Base-by-base conservation (phyloP, 2,113 vertebrate species). In the Hippopotamus amphibius region DNA sequence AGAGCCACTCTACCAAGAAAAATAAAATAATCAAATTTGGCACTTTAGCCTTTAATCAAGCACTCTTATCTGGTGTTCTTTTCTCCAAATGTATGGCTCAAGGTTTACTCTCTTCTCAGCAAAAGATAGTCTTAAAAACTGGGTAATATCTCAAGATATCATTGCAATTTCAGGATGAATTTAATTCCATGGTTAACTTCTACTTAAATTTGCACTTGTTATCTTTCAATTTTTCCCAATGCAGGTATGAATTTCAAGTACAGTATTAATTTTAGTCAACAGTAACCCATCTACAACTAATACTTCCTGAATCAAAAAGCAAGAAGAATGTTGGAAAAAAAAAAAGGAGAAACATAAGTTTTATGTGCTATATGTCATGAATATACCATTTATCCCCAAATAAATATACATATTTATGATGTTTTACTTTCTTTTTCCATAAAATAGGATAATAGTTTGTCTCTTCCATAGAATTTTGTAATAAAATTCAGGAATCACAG, bases 281-380 rank as follows among this genome's bases (percentile, higher is more conserved):
- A 76, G 26, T 66, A 80, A 53, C 13, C 2, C 48, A n/a, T 76
- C 13, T 26, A 69, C 3, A 90, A 28, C 24, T 7, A 83, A 87
- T 9, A 53, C 16, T 87, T 82, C 63, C 15, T 59, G 53, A 91
- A 82, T 68, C 28, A 77, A 92, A 15, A 17, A 94, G 1, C 22
- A 85, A 90, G 30, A 92, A 96, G 57, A 93, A 82, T 71, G 24
- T 89, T 22, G 81, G 3, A 48, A 91, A 93, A 91, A 79, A 92
- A 48, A 50, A 76, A 30, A 17, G 33, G n/a, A 74, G 19, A 80
- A n/a, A n/a, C 17, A 33, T 43, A 53, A 33, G 37, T 82, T 80
- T 92, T 90, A 61, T 33, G 13, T 48, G 15, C 11, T 68, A 43
- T 57, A 53, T 5, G 26, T 96, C 72, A 37, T 57, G 72, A 87